Evolutionary conservation across 2,797 vertebrate genomes (phyloP), one percentile per base, ranked within the genome.

Genomic region (Adrianichthys oophorus): DNA sequence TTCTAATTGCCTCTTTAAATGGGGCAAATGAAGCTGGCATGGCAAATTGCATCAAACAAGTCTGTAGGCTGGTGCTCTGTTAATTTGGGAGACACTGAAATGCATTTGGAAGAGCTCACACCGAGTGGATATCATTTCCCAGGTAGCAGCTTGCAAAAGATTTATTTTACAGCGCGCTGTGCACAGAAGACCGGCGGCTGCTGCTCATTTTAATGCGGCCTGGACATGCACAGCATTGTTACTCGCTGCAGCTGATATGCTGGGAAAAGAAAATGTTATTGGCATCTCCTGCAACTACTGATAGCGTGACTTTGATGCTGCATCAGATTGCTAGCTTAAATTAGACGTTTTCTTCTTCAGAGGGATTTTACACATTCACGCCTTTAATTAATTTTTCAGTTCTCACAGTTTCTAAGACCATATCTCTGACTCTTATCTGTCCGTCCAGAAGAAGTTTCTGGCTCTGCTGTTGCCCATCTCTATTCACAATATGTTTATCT

Each of bases 401-500:
- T 76, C 70, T 68, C 57, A 70, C 76, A 64, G 49, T 68, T 78
- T 77, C 60, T 54, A 47, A 69, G 62, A 58, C 68, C 17, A 40
- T 69, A 81, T 84, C 81, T 72, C 24, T 16, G 45, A 59, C 69
- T 76, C 68, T 80, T 72, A 87, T 86, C 80, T 60, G 51, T 59
- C 41, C 59, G 66, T 60, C 69, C 62, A 56, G 59, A 63, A 68
- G 65, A 83, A 53, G 63, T 82, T 78, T 70, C 67, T 86, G 84
- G 84, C 83, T 63, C 59, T 59, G 51, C 64, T 26, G 1, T 51
- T 73, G 66, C 59, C 65, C 83, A 79, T 86, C 78, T 85, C 81
- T 83, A 80, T 80, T 81, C 84, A 87, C 87, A 90, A 89, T 89
- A 88, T 87, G 86, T 83, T 89, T 84, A 87, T 90, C 88, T 86